These are phyloP conservation scores for Rhingia rostrata DNA, from an alignment of 2,888 invertebrate species.

Conservation along the genomic window DNA sequence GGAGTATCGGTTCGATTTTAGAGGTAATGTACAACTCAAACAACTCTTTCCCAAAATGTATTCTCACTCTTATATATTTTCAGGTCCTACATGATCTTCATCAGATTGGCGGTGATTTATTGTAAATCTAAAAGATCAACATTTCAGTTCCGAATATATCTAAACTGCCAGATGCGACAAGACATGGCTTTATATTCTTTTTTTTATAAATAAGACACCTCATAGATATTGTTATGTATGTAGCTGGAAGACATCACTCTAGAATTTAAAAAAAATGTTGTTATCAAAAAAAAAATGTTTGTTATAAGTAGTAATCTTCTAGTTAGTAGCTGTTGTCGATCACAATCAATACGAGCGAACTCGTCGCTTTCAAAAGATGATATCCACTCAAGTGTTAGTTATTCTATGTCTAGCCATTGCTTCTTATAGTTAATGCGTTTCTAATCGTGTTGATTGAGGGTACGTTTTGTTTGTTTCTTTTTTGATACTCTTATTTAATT, in stretches of 20 bases:
- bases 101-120: slow-evolving; percentile 78
- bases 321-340: slow-evolving; percentile 60
- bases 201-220: slow-evolving; percentile 59
- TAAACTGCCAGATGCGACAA: slow-evolving; percentile 61
- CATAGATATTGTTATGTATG: slow-evolving; percentile 23
- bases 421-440: slow-evolving; percentile 55
- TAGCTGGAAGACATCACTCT: slow-evolving; percentile 49
- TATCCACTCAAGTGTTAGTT: slow-evolving; percentile 49
- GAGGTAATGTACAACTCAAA: slow-evolving; percentile 87
- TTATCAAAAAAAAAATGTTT: slow-evolving; percentile 55
- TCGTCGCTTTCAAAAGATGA: background rate
- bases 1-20: slow-evolving; percentile 94
- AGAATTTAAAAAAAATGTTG: slow-evolving; percentile 50
- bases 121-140: slow-evolving; percentile 51
- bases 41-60: background rate
- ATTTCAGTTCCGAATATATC: slow-evolving; percentile 51
- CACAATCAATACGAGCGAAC: slow-evolving; percentile 20
- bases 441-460: slow-evolving; percentile 63
- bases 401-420: slow-evolving; percentile 45
- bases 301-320: slow-evolving; percentile 49
- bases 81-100: slow-evolving; percentile 80
- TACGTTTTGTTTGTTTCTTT: slow-evolving; percentile 35
- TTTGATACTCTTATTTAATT: slow-evolving; percentile 68
- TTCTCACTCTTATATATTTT: background rate
- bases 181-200: slow-evolving; percentile 63